A percentile compares a stretch with the other conserved stretches of the same genome.
Conservation (phyloP, 2,888 invertebrate genomes). For the Meandrusa payeni region DNA sequence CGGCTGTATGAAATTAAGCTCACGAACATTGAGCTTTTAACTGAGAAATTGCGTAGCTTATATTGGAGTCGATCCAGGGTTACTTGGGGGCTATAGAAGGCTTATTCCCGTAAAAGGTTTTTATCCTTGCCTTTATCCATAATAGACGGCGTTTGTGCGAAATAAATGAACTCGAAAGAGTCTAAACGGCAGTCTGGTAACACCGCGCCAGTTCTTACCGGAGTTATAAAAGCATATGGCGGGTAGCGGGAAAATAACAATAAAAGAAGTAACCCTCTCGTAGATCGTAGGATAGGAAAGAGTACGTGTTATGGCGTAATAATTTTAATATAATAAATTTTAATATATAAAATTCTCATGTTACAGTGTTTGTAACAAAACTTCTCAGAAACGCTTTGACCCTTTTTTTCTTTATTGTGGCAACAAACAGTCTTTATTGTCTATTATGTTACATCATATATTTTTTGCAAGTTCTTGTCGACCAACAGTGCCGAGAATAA, state of each 20-base stretch:
- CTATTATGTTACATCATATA: too few species aligned
- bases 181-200: slow-evolving; percentile 14
- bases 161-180: slow-evolving; percentile 17
- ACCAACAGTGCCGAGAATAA: too few species aligned
- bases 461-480: too few species aligned
- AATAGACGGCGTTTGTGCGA: slow-evolving; percentile 2
- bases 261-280: neutral
- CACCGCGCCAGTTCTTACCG: neutral
- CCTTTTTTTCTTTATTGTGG: too few species aligned
- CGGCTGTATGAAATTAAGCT: too few species aligned
- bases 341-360: too few species aligned
- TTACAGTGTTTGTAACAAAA: too few species aligned
- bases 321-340: too few species aligned
- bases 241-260: slow-evolving; percentile 13
- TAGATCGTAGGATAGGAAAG: slow-evolving; percentile 9
- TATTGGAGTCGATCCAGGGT: slow-evolving; percentile 2
- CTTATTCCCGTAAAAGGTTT: slow-evolving; percentile 11
- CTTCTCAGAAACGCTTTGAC: too few species aligned
- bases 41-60: neutral
- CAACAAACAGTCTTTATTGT: too few species aligned
- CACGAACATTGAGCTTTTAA: too few species aligned
- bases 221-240: slow-evolving; percentile 2
- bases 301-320: too few species aligned
- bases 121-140: slow-evolving; percentile 5
- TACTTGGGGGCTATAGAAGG: neutral